A percentile compares a stretch with the other conserved stretches of the same genome.
phyloP scores from a whole-genome alignment of 2,888 invertebrate genomes.

The Lepidochitona cinerea region DNA sequence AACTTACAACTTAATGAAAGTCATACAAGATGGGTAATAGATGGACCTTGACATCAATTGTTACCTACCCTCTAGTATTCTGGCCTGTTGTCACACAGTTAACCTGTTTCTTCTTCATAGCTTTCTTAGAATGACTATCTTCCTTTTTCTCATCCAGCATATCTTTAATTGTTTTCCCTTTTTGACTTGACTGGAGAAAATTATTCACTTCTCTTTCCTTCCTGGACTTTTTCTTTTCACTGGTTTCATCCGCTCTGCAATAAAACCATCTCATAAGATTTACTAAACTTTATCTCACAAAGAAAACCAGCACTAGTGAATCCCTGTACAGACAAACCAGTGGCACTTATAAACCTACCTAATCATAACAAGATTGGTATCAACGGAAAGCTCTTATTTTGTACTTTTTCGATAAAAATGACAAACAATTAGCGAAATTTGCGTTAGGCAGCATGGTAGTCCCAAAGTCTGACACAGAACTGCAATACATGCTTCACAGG shows the following conservation, averaged over 20 bases:
- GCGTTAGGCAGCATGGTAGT: too few species aligned
- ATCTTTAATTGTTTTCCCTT: not conserved
- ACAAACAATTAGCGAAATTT: too few species aligned
- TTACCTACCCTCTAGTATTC: not conserved
- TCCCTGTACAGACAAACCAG: too few species aligned
- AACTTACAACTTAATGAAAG: too few species aligned
- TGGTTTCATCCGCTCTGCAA: constrained; percentile 33
- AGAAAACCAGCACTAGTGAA: not conserved
- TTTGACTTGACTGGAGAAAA: not conserved
- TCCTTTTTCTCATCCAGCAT: not conserved
- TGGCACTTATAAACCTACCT: too few species aligned
- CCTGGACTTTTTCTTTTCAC: constrained; percentile 34
- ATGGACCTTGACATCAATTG: too few species aligned
- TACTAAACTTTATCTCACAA: not conserved
- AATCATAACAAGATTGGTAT: too few species aligned
- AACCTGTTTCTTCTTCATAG: not conserved
- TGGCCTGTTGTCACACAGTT: not conserved
- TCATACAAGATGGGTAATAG: too few species aligned
- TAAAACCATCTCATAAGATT: not conserved
- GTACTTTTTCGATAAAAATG: too few species aligned
- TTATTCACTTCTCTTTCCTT: constrained; percentile 10
- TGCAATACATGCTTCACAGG: too few species aligned
- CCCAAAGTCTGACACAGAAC: too few species aligned
- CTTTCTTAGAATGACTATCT: not conserved
- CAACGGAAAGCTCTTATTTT: too few species aligned